Conservation (phyloP, 2,113 vertebrate species). For the Oncorhynchus mykiss region DNA sequence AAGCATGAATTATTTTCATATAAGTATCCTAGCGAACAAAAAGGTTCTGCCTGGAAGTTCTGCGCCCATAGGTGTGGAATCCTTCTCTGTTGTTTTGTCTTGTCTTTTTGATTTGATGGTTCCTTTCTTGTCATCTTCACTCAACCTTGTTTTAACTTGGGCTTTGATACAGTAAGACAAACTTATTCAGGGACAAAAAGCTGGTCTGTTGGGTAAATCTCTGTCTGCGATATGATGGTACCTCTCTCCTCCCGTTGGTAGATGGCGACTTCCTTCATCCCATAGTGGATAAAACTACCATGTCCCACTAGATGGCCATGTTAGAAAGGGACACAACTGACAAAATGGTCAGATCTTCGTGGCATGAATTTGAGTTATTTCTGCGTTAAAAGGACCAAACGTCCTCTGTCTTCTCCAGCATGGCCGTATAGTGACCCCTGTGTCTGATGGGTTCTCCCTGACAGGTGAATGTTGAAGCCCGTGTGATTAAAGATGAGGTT, state of each 20-base stretch:
- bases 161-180: conserved; percentile 77
- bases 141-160: conserved; percentile 75
- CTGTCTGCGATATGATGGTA: conserved; percentile 64
- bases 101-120: conserved; percentile 66
- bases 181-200: conserved; percentile 75
- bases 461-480: too few relatives aligned
- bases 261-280: too few relatives aligned
- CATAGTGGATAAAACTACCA: too few relatives aligned
- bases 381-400: neutral
- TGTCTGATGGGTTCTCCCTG: too few relatives aligned
- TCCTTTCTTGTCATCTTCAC: conserved; percentile 63
- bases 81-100: conserved; percentile 30
- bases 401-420: neutral
- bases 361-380: neutral
- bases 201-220: conserved; percentile 61
- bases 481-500: too few relatives aligned
- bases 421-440: neutral
- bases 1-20: conserved; percentile 98
- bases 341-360: neutral
- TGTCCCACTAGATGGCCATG: neutral
- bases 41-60: conserved; percentile 91
- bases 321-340: neutral
- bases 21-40: conserved; percentile 83
- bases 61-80: conserved; percentile 85
- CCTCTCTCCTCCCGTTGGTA: neutral